Base-by-base conservation (phyloP, 2,888 invertebrate species). In the Platycnemis pennipes region DNA sequence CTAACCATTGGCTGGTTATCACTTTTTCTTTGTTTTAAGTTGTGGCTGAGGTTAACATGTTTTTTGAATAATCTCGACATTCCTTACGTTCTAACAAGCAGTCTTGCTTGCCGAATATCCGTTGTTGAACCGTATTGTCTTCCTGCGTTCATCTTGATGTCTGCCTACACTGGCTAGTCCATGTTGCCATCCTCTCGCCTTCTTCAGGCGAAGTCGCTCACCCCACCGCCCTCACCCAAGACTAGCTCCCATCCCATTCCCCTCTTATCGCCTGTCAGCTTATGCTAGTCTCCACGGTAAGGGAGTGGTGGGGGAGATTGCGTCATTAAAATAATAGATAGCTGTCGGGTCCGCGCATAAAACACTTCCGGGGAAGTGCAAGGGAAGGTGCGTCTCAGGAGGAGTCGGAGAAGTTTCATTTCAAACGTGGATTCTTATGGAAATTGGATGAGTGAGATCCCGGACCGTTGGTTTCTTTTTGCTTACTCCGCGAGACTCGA, bases 241-340 rank as follows among this genome's bases (percentile, higher is more conserved):
- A 2, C 77, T n/a, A n/a, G 31, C n/a, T 26, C 42, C n/a, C 87
- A 46, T 45, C 8, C 45, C 87, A 26, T 7, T n/a, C n/a, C 16
- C 13, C 63, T 44, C 63, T 91, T 91, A 91, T 63, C 91, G 37
- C 45, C 91, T 69, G 63, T 63, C 91, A 91, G 44, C 63, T 91
- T 91, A 89, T 56, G 42, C 89, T 88, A 53, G 42, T 22, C 56
- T 91, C 63, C 42, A 22, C 31, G 11, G 8, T 13, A 37, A 37
- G 37, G 77, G 63, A 22, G 91, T 45, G 91, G 11, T 45, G n/a
- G 87, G n/a, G 87, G 46, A 87, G 87, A 91, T 91, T 91, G 91
- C 69, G 44, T 91, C 91, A 69, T 91, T 91, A 45, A 91, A 91
- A 69, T 91, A 69, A 91, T 63, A 91, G 44, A 91, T 91, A 42